Evolutionary conservation across 2,797 vertebrate species (phyloP), one percentile per base, ranked within the genome.

Genomic region (Dryobates pubescens): DNA sequence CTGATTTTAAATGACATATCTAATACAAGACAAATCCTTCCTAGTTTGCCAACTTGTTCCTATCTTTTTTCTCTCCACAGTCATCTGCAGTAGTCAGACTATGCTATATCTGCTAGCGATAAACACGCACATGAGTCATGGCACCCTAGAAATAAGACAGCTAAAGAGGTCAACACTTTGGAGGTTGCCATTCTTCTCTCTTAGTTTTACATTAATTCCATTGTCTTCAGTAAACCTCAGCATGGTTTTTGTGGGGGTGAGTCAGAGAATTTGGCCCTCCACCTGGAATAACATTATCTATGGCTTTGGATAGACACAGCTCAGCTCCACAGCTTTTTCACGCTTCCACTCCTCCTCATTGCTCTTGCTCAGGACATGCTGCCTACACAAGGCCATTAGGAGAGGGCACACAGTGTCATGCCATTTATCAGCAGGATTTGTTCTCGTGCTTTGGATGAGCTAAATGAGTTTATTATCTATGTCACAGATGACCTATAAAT

Each of bases 251-350:
- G 32, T 72, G 79, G 3, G 43, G 26, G 18, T 86, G 89, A 96
- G 43, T 92, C 93, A 95, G 70, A 77, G 80, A 79, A 93, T 67
- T 76, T 94, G 91, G 82, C 32, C 56, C 88, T 91, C 32, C 62
- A 93, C 76, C 78, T 90, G 80, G n/a, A 74, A 78, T 76, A 27
- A 27, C 53, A 51, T 76, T 65, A 32, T 63, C 81, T 11, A 20
- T 74, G 62, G 14, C 24, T 91, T 47, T 74, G 64, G 69, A 36
- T 22, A 67, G 82, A 3, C 57, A 68, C 30, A 32, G 53, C 69
- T 80, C 30, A 32, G 53, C 69, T 77, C 30, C 3, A 19, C 26
- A 62, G 62, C 32, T 64, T 75, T 68, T 93, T 78, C 77, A 74
- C 2, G 0, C 57, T 86, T 45, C 63, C 38, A 32, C 61, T 90